Evolutionary conservation across 2,888 invertebrate species (phyloP), one percentile per base, ranked within the genome.

Genomic region (Calameuta pallipes): DNA sequence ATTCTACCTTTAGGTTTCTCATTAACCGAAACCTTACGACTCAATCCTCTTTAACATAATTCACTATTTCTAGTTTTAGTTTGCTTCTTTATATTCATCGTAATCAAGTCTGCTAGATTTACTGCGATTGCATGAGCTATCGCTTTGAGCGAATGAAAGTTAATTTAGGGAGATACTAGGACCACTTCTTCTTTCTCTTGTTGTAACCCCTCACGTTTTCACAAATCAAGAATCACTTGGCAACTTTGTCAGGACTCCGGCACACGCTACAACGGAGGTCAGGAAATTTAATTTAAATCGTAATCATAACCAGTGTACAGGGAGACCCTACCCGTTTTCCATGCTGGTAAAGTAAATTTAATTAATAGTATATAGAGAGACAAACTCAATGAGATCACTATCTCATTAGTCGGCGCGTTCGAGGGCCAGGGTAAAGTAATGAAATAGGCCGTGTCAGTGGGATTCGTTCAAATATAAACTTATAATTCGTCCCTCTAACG

Each of bases 331-430:
- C 56, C 23, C 23, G 23, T 23, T 56, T 56, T 56, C 56, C 56
- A 23, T 56, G 56, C 23, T 56, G 75, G 31, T 15, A 68, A 81
- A 81, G 77, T 78, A 79, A 81, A 85, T 86, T 85, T 82, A 86
- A 85, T 85, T 86, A 86, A 85, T 85, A 80, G 81, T 79, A 80
- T 77, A 81, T 77, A 78, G 75, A 82, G 82, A 80, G 79, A 84
- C 85, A 82, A 83, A 84, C 80, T 82, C 80, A 82, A 81, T 82
- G 82, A 82, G 86, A 86, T 86, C 81, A 79, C 83, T 85, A 85
- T 86, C 86, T 85, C 85, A 83, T 84, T 85, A 86, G 83, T 79
- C 75, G 75, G 56, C 23, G 23, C 56, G 56, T 56, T 56, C 56
- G 23, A 56, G 56, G 6, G 56, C 23, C 56, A 23, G 56, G 56